These are phyloP conservation scores for Ciconia boyciana DNA, from an alignment of 2,113 vertebrate genomes.

Conservation along the genomic window DNA sequence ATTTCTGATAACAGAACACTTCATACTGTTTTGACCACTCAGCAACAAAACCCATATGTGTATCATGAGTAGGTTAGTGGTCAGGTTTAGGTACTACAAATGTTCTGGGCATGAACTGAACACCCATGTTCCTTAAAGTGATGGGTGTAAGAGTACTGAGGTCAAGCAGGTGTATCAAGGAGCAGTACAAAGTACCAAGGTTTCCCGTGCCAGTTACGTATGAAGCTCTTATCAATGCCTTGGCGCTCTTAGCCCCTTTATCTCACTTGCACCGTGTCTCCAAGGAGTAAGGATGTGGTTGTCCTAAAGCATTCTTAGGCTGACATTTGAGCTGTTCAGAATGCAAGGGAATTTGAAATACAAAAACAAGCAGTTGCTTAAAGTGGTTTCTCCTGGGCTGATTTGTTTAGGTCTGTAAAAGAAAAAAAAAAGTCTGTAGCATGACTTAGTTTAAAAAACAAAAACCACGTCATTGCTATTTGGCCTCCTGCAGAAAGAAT, in stretches of 20 bases:
- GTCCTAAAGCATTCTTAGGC: not conserved
- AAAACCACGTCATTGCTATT: not conserved
- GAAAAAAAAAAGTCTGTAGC: not conserved
- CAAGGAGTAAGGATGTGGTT: not conserved
- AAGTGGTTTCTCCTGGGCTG: not conserved
- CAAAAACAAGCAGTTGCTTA: not conserved
- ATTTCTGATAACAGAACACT: accelerated
- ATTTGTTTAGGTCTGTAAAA: not conserved
- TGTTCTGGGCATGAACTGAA: not conserved
- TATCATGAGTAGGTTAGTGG: not conserved
- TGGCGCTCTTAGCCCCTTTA: not conserved
- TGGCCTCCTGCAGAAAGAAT: not conserved
- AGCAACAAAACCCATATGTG: accelerated
- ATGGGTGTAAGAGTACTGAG: accelerated
- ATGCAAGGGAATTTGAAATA: not conserved
- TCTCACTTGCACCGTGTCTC: not conserved
- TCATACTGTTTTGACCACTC: not conserved
- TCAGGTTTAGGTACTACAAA: not conserved
- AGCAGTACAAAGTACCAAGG: too few relatives aligned
- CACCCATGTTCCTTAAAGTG: accelerated
- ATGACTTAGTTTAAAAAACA: not conserved
- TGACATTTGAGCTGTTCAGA: not conserved
- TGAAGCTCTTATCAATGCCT: not conserved
- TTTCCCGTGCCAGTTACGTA: not conserved
- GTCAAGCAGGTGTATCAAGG: not conserved